A percentile compares a stretch with the other conserved stretches of the same genome.
These are phyloP conservation scores for Potamarius usumacintae DNA, from an alignment of 2,113 vertebrate species.

Conservation along the genomic window DNA sequence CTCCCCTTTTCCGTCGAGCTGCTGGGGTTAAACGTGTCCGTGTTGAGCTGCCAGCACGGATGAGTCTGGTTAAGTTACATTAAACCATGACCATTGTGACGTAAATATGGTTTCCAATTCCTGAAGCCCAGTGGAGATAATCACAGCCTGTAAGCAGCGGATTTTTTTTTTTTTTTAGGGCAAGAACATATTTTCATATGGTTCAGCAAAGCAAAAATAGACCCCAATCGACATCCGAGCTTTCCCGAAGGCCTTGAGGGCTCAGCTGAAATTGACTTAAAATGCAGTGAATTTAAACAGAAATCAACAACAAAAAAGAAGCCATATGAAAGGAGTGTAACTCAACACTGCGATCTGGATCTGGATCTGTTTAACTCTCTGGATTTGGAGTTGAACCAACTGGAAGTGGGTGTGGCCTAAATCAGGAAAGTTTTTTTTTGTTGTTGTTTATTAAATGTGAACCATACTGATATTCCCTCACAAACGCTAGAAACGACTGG, in stretches of 20 bases:
- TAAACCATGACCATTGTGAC: constrained; percentile 53
- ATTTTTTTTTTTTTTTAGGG: constrained; percentile 12
- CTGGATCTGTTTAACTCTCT: neutral
- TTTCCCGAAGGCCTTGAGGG: constrained; percentile 20
- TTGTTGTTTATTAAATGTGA: neutral
- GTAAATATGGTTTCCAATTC: constrained; percentile 54
- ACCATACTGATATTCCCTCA: neutral
- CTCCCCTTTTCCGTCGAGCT: neutral
- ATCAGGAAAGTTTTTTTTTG: neutral
- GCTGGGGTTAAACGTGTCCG: constrained; percentile 34
- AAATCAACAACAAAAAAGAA: neutral
- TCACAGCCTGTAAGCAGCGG: constrained; percentile 46
- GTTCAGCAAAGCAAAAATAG: constrained; percentile 44
- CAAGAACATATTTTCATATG: constrained; percentile 41
- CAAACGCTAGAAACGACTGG: neutral
- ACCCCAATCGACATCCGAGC: constrained; percentile 10
- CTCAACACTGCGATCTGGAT: neutral
- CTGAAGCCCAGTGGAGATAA: constrained; percentile 49
- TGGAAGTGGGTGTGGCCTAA: neutral
- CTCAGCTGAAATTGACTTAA: constrained; percentile 22
- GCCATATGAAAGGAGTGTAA: neutral
- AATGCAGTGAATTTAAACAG: constrained; percentile 3
- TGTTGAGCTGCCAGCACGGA: constrained; percentile 39
- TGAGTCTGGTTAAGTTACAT: constrained; percentile 46
- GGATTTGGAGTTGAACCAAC: neutral